Conservation (phyloP, 1,140 invertebrate species). For the Muscidifurax raptorellus region DNA sequence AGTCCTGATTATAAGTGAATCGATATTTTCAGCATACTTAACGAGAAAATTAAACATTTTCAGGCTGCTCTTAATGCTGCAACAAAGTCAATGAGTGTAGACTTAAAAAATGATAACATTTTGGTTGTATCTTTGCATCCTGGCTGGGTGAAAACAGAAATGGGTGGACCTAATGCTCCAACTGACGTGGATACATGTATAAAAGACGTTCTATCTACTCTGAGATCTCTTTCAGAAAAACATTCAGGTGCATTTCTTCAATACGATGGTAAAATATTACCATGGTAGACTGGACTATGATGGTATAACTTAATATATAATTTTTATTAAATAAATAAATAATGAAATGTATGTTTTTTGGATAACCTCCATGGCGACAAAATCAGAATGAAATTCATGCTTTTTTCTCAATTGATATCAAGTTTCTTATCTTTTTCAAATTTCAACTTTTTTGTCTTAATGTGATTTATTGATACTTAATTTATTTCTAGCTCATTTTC, state of each 20-base stretch:
- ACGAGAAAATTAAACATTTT: constrained; percentile 8
- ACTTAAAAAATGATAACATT: constrained; percentile 86
- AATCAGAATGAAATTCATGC: constrained; percentile 15
- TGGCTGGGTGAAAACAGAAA: constrained; percentile 93
- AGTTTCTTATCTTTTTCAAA: not conserved
- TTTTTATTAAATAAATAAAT: constrained; percentile 43
- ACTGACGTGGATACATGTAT: constrained; percentile 82
- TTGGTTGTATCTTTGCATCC: constrained; percentile 87
- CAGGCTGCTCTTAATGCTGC: constrained; percentile 91
- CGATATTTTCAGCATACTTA: not conserved
- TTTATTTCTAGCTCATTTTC: not conserved
- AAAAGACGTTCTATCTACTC: constrained; percentile 79
- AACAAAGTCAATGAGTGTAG: constrained; percentile 89
- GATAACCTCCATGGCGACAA: not conserved
- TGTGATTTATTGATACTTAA: constrained; percentile 39
- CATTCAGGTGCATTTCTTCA: constrained; percentile 87
- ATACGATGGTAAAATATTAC: constrained; percentile 83
- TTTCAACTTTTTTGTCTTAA: constrained; percentile 13
- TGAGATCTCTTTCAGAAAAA: constrained; percentile 78
- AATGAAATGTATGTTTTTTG: constrained; percentile 17
- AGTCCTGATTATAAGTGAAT: not conserved
- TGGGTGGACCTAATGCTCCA: constrained; percentile 89
- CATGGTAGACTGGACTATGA: constrained; percentile 81
- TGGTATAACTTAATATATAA: not conserved
- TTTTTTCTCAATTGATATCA: not conserved